A percentile compares a stretch with the other conserved stretches of the same genome.
These are phyloP conservation scores for Gortyna flavago DNA, from an alignment of 2,888 invertebrate species.

Conservation along the genomic window DNA sequence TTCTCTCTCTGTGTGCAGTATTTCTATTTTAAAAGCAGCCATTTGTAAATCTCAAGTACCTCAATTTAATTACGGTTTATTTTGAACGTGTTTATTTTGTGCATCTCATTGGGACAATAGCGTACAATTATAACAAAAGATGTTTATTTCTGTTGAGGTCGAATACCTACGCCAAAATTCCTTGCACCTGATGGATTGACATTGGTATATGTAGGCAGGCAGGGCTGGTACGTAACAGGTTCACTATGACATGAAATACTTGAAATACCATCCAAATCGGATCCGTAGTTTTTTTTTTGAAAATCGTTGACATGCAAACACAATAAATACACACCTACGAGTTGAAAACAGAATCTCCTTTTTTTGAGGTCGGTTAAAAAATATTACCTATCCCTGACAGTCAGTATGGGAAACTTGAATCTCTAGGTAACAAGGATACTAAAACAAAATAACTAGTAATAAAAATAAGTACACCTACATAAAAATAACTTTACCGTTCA, in stretches of 20 bases:
- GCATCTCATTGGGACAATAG: conserved; percentile 73
- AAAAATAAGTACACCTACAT: neutral
- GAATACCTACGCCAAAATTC: conserved; percentile 80
- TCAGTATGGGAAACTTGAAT: neutral
- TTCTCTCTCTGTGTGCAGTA: conserved; percentile 27
- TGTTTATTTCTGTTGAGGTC: conserved; percentile 80
- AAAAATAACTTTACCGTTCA: conserved; percentile 12
- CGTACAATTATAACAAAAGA: conserved; percentile 79
- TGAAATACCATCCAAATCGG: too few relatives aligned
- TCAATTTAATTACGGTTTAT: conserved; percentile 68
- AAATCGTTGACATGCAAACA: too few relatives aligned
- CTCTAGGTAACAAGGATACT: neutral
- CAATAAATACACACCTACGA: too few relatives aligned
- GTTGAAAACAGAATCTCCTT: too few relatives aligned
- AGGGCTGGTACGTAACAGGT: conserved; percentile 16
- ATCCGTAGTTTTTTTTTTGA: too few relatives aligned
- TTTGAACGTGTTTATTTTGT: conserved; percentile 76
- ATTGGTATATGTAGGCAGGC: conserved; percentile 56
- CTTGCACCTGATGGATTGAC: conserved; percentile 70
- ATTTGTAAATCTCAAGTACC: conserved; percentile 56
- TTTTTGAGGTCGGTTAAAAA: neutral
- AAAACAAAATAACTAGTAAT: neutral
- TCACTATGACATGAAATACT: neutral
- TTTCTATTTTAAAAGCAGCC: conserved; percentile 59
- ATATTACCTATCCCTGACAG: neutral